Conservation (phyloP, 2,888 invertebrate genomes). For the Sinhomidia bicolor region DNA sequence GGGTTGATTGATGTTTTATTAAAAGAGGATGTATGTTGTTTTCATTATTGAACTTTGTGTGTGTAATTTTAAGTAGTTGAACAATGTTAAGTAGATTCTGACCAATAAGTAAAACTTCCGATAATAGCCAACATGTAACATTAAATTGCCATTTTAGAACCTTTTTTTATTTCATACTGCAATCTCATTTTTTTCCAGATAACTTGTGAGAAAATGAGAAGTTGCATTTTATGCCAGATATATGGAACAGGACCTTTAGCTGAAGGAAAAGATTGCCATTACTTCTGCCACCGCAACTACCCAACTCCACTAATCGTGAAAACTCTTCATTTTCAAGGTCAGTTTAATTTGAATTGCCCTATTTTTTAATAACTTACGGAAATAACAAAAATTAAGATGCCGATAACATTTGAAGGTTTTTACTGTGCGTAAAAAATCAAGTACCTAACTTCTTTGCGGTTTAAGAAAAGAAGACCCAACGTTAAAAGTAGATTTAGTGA, state of each 20-base stretch:
- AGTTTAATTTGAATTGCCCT: neutral
- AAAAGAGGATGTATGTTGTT: no score
- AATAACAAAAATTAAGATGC: neutral
- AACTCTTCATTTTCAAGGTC: conserved; percentile 62
- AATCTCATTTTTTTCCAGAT: conserved; percentile 56
- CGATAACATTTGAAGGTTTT: no score
- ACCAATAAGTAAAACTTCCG: no score
- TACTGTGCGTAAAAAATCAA: neutral
- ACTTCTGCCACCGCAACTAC: conserved; percentile 55
- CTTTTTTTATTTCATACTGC: no score
- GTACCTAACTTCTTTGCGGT: no score
- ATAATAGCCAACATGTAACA: no score
- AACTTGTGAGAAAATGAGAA: conserved; percentile 65
- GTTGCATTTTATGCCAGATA: conserved; percentile 62
- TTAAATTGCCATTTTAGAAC: no score
- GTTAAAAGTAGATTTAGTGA: no score
- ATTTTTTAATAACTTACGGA: neutral
- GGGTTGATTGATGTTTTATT: no score
- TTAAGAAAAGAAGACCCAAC: neutral
- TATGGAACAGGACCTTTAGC: conserved; percentile 60
- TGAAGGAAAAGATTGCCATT: conserved; percentile 61
- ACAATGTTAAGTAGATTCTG: no score
- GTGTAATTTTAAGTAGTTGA: no score
- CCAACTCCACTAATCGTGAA: conserved; percentile 62
- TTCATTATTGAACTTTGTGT: no score